phyloP scores from a whole-genome alignment of 1,140 invertebrate species.

The Lepidotrigona ventralis region DNA sequence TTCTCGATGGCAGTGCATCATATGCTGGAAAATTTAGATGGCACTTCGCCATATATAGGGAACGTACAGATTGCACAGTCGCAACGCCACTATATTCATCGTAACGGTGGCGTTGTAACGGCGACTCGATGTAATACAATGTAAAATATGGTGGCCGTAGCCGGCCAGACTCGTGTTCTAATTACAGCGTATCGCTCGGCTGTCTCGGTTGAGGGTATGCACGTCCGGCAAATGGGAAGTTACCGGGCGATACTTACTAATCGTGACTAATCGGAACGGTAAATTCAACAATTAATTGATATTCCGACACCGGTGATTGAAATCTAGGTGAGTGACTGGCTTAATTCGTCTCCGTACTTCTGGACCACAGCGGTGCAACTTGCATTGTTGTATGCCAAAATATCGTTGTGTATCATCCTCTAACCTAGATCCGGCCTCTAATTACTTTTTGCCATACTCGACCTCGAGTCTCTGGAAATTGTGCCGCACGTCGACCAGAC shows the following conservation, averaged over 20 bases:
- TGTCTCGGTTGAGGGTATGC: slow-evolving; percentile 47
- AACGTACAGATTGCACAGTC: slow-evolving; percentile 26
- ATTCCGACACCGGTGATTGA: slow-evolving; percentile 23
- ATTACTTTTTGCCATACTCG: too few relatives aligned
- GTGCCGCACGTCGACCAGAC: too few relatives aligned
- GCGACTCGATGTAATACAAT: slow-evolving; percentile 56
- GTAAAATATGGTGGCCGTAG: slow-evolving; percentile 60
- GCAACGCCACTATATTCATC: slow-evolving; percentile 29
- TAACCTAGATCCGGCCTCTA: too few relatives aligned
- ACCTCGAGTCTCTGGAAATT: too few relatives aligned
- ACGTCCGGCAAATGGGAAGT: slow-evolving; percentile 60
- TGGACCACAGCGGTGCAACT: neutral
- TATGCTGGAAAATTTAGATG: slow-evolving; percentile 35
- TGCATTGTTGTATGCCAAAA: neutral
- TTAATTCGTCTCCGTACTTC: neutral
- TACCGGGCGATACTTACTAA: slow-evolving; percentile 65
- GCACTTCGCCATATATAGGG: slow-evolving; percentile 22
- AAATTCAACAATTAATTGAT: slow-evolving; percentile 58
- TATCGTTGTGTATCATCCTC: neutral
- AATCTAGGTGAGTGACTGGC: neutral
- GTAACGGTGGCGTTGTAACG: slow-evolving; percentile 28
- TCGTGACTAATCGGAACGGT: slow-evolving; percentile 58
- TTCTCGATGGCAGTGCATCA: neutral
- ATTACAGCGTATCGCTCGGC: slow-evolving; percentile 57
- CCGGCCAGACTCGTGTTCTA: slow-evolving; percentile 53